Evolutionary conservation across 2,888 invertebrate species (phyloP), one percentile per base, ranked within the genome.

Genomic region (Lysandra bellargus): DNA sequence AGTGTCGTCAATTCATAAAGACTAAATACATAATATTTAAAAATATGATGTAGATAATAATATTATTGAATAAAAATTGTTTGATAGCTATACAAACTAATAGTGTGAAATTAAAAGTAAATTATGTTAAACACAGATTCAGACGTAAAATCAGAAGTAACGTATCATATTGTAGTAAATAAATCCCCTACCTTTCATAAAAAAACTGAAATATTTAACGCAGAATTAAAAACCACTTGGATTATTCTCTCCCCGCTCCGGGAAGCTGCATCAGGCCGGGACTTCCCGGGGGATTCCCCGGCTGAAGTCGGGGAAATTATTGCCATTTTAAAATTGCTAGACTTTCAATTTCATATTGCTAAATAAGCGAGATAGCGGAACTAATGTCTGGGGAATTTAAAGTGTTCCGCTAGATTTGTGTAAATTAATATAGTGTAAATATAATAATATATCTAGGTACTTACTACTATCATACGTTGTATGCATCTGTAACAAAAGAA

Each of bases 261-360:
- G 64, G 64, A 30, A 12, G 64, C 64, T 64, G 64, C 64, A 64
- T 64, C 64, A 64, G 12, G 7, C 23, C 6, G 61, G 61, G 61
- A 23, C 12, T 30, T 30, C 64, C 12, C 30, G 23, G 64, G 12
- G 64, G 30, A 30, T 33, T 30, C n/a, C 30, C 30, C 23, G 61
- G 61, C 60, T 60, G 61, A 61, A 64, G 30, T 33, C 64, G 64
- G 30, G 6, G 23, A 23, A 64, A 64, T 64, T 64, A 64, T 64
- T 64, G 64, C 30, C 30, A 30, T 64, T 64, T 64, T 64, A 64
- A 64, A 64, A 30, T 64, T 30, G 64, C 64, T 30, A 64, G 30
- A 23, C 2, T 64, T 64, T 64, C 64, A 64, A 64, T 64, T 64
- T 64, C 9, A 64, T 64, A 64, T 64, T 12, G 64, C 64, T 64